phyloP scores from a whole-genome alignment of 2,888 invertebrate species.

The Alentia gelatinosa region DNA sequence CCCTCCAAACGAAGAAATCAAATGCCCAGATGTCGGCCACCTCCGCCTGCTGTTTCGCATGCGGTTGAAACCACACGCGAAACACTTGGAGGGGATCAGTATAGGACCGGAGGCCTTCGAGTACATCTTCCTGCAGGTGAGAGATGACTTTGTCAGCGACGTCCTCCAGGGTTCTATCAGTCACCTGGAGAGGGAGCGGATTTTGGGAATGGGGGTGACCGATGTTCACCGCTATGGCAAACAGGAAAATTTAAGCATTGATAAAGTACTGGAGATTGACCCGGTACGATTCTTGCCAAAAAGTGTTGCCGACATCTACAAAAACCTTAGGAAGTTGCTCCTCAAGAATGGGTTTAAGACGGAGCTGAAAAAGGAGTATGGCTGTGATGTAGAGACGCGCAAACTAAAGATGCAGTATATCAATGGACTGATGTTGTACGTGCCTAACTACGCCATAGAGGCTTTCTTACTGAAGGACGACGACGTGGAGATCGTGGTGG shows the following conservation, averaged over 20 bases:
- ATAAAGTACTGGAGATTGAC: neutral
- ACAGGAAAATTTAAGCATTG: slow-evolving; percentile 31
- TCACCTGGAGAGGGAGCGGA: slow-evolving; percentile 47
- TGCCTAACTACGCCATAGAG: neutral
- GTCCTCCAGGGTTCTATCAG: neutral
- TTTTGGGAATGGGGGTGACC: slow-evolving; percentile 57
- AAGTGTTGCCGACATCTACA: slow-evolving; percentile 14
- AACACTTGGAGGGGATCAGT: neutral
- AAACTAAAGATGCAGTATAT: slow-evolving; percentile 1
- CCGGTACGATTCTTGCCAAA: slow-evolving; percentile 6
- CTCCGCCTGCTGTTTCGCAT: neutral
- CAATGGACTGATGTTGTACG: neutral
- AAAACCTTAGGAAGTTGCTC: neutral
- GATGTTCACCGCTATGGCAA: slow-evolving; percentile 58
- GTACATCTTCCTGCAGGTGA: slow-evolving; percentile 60
- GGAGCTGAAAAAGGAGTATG: neutral
- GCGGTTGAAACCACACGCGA: neutral
- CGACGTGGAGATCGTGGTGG: neutral
- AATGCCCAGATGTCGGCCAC: neutral
- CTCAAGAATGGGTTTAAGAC: slow-evolving; percentile 22
- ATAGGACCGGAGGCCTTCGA: slow-evolving; percentile 36
- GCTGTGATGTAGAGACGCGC: neutral
- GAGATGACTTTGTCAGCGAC: slow-evolving; percentile 59
- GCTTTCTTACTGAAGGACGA: neutral
- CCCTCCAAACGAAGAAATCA: neutral